Evolutionary conservation across 2,888 invertebrate genomes (phyloP).

Genomic region (Ophonus ardosiacus): DNA sequence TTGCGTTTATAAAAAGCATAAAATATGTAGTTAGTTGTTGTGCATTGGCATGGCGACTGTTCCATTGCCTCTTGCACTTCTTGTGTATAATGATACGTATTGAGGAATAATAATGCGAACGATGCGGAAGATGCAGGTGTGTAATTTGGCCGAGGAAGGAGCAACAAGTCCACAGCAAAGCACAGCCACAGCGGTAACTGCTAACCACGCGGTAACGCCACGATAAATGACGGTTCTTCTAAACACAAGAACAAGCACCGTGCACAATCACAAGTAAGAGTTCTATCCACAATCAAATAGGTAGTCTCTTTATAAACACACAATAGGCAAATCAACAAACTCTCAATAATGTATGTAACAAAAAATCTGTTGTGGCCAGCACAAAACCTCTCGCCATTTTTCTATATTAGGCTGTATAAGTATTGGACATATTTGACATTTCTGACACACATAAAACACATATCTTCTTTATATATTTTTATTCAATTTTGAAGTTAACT

Average conservation of each 20-base stretch:
- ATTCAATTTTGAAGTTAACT: no score
- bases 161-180: conserved; percentile 28
- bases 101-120: conserved; percentile 55
- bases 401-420: no score
- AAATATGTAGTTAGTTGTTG: conserved; percentile 3
- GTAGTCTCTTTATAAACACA: no score
- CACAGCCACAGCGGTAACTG: not conserved
- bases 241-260: conserved; percentile 10
- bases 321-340: no score
- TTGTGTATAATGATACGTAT: conserved; percentile 52
- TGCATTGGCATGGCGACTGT: conserved; percentile 9
- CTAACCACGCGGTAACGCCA: conserved; percentile 26
- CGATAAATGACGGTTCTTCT: conserved; percentile 11
- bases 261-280: conserved; percentile 8
- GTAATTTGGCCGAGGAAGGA: conserved; percentile 51
- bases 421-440: no score
- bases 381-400: no score
- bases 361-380: no score
- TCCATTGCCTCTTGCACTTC: not conserved
- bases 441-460: no score
- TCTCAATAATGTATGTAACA: no score
- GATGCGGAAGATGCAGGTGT: conserved; percentile 57
- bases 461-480: no score
- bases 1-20: conserved; percentile 6
- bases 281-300: not conserved